Evolutionary conservation across 2,797 vertebrate genomes (phyloP), one percentile per base, ranked within the genome.

Genomic region (Brachymystax lenok): DNA sequence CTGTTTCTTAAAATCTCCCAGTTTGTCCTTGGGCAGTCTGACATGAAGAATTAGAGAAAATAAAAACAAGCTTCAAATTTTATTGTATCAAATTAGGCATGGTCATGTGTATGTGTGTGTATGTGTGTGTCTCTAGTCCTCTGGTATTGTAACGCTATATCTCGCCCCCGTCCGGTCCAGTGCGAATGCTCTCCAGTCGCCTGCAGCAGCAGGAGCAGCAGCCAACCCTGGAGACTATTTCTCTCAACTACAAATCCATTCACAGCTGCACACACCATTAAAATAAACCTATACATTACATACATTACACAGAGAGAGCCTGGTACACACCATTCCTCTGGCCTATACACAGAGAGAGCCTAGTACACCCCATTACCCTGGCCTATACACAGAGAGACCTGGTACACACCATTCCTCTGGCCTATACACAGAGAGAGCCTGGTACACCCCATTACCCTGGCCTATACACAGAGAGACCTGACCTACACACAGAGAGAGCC

Each of bases 181-280:
- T 24, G 46, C 69, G 76, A 69, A 19, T 24, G 70, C 54, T 28
- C 66, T 28, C 67, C 78, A 63, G 72, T 87, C 82, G 87, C 89
- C 87, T 87, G 84, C 66, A 46, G 52, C 40, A 63, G 16, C 27
- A 24, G 46, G 19, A 54, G 17, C 16, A 7, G 54, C 54, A 80
- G 12, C 78, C 56, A 79, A 71, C 61, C 69, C 5, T 76, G 73
- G 50, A 66, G 64, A 79, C 71, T 63, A 64, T 8, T 76, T 66
- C 69, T 10, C 75, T 72, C 40, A 67, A 19, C 82, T 64, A 76
- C 82, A 85, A 83, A 84, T 84, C 64, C 85, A 78, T 71, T 79
- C 82, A 76, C 81, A 85, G 81, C 85, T 86, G 84, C 83, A 87
- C 76, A 82, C 74, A 51, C 73, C 83, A 80, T 86, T 77, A 84